These are phyloP conservation scores for Brachylomia viminalis DNA, from an alignment of 2,888 invertebrate genomes.

Conservation along the genomic window DNA sequence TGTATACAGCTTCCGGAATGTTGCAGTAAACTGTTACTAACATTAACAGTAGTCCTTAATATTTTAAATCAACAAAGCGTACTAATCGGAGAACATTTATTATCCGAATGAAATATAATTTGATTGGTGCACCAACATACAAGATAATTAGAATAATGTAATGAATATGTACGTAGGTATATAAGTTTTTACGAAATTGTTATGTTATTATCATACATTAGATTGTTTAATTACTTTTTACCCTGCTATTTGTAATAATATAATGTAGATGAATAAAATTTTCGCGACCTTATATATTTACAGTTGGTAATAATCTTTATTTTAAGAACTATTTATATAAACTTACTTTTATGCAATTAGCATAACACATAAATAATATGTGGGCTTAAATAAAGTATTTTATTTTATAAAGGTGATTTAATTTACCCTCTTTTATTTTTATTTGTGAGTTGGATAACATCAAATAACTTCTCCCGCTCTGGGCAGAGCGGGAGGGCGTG, in stretches of 20 bases:
- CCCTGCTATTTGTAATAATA: constrained; percentile 60
- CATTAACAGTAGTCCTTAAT: constrained; percentile 80
- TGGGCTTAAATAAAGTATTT: constrained; percentile 90
- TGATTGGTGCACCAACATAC: constrained; percentile 80
- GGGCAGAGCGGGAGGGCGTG: too few species aligned
- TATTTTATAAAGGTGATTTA: constrained; percentile 79
- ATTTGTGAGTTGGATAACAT: too few species aligned
- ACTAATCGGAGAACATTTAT: constrained; percentile 50
- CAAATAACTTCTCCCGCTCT: too few species aligned
- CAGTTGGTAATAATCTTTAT: constrained; percentile 77
- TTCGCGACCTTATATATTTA: constrained; percentile 69
- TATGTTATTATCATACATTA: constrained; percentile 57
- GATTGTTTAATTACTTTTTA: constrained; percentile 63
- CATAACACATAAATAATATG: constrained; percentile 81
- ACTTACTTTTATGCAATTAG: constrained; percentile 80
- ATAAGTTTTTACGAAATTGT: constrained; percentile 53
- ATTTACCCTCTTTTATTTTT: too few species aligned
- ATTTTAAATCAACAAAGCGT: constrained; percentile 57
- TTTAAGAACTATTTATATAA: constrained; percentile 85
- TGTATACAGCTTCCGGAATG: constrained; percentile 91
- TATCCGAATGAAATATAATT: constrained; percentile 54
- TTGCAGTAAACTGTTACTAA: constrained; percentile 89
- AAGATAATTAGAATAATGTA: constrained; percentile 57
- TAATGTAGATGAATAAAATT: constrained; percentile 57
- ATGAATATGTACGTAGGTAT: constrained; percentile 52